phyloP scores from a whole-genome alignment of 2,888 invertebrate genomes.

The Athetis lepigone region DNA sequence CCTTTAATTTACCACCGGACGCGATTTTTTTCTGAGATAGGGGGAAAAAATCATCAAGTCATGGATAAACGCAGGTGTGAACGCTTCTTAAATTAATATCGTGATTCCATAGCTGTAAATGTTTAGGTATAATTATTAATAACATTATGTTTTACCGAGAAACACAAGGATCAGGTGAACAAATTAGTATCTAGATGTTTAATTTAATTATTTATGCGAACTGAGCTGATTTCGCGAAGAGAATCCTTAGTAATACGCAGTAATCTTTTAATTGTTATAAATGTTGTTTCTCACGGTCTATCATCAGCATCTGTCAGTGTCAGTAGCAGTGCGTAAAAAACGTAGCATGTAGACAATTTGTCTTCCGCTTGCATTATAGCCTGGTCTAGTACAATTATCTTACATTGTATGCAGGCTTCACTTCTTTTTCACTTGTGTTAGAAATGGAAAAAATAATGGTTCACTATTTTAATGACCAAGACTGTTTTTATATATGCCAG shows the following conservation, averaged over 20 bases:
- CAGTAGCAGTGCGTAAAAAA: slow-evolving; percentile 19
- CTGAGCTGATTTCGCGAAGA: slow-evolving; percentile 34
- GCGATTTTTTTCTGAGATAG: slow-evolving; percentile 40
- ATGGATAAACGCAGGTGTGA: slow-evolving; percentile 50
- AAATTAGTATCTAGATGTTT: slow-evolving; percentile 49
- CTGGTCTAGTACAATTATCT: not conserved
- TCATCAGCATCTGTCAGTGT: slow-evolving; percentile 36
- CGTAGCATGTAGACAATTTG: slow-evolving; percentile 13
- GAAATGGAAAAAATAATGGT: not conserved
- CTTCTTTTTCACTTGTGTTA: not conserved
- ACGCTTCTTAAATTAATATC: slow-evolving; percentile 45
- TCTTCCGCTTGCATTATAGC: slow-evolving; percentile 7
- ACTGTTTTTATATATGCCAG: no score
- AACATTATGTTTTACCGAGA: slow-evolving; percentile 55
- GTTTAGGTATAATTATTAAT: slow-evolving; percentile 44
- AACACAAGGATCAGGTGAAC: slow-evolving; percentile 48
- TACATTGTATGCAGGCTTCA: slow-evolving; percentile 21
- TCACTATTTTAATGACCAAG: not conserved
- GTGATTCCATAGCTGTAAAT: slow-evolving; percentile 26
- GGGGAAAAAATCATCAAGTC: slow-evolving; percentile 41
- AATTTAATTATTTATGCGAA: slow-evolving; percentile 54
- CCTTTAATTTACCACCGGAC: slow-evolving; percentile 33
- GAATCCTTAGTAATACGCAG: slow-evolving; percentile 29
- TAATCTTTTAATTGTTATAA: slow-evolving; percentile 41
- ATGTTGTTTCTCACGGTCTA: slow-evolving; percentile 45